These are phyloP conservation scores for Drosophila repleta DNA, from an alignment of 1,140 invertebrate genomes.

Conservation along the genomic window DNA sequence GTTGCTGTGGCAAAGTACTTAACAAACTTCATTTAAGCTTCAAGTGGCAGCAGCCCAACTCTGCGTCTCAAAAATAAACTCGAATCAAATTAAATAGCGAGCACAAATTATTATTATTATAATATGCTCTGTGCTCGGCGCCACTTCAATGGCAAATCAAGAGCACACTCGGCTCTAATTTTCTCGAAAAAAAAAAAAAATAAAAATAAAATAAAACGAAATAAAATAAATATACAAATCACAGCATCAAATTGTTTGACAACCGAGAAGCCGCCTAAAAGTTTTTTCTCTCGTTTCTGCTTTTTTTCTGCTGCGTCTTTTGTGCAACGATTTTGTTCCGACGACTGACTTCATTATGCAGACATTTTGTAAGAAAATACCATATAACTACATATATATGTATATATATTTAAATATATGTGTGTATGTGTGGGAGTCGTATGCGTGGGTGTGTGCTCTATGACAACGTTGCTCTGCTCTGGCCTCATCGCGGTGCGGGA, in stretches of 20 bases:
- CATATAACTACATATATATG: conserved; percentile 51
- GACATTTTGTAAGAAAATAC: conserved; percentile 69
- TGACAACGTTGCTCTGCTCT: conserved; percentile 54
- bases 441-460: conserved; percentile 37
- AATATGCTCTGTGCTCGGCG: conserved; percentile 37
- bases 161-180: conserved; percentile 66
- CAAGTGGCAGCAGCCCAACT: conserved; percentile 45
- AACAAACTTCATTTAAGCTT: conserved; percentile 78
- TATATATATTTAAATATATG: conserved; percentile 1
- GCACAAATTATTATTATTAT: conserved; percentile 58
- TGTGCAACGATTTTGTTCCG: conserved; percentile 50
- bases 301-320: conserved; percentile 32
- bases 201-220: conserved; percentile 15
- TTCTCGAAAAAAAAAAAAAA: conserved; percentile 61
- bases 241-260: conserved; percentile 46
- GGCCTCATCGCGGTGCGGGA: conserved; percentile 58
- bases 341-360: conserved; percentile 73
- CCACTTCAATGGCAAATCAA: conserved; percentile 74
- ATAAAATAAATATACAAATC: conserved; percentile 57
- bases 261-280: conserved; percentile 32
- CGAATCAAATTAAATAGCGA: conserved; percentile 74
- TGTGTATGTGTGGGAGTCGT: background rate
- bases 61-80: conserved; percentile 72
- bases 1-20: conserved; percentile 71
- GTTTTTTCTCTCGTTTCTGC: conserved; percentile 22